These are phyloP conservation scores for Ctenopoma multispine DNA, from an alignment of 2,797 vertebrate genomes.

Conservation along the genomic window DNA sequence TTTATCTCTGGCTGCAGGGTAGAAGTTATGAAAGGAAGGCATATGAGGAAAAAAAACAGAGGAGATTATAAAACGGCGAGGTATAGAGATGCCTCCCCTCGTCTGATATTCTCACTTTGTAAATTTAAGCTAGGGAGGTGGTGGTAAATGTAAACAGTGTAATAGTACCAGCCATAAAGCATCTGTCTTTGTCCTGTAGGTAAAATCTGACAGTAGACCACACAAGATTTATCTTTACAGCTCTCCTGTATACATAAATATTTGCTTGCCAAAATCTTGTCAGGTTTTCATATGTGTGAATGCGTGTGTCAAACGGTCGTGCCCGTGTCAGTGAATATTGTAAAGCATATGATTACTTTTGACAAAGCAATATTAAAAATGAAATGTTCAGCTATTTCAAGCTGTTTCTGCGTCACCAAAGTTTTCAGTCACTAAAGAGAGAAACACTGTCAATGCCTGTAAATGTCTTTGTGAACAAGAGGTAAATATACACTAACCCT, in stretches of 20 bases:
- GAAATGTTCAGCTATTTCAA: conserved; percentile 67
- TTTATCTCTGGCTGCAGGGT: conserved; percentile 57
- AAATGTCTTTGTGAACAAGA: conserved; percentile 47
- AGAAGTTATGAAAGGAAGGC: conserved; percentile 55
- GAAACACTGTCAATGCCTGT: conserved; percentile 49
- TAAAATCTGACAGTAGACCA: conserved; percentile 38
- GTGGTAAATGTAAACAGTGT: conserved; percentile 62
- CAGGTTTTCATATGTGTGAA: conserved; percentile 55
- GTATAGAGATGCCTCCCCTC: conserved; percentile 14
- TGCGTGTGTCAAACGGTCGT: conserved; percentile 53
- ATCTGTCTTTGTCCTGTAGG: conserved; percentile 52
- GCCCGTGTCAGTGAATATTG: conserved; percentile 68
- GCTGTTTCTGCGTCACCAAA: conserved; percentile 76
- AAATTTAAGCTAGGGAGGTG: conserved; percentile 39
- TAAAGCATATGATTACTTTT: conserved; percentile 65
- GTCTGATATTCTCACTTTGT: conserved; percentile 51
- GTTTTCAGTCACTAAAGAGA: conserved; percentile 57
- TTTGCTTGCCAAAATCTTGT: conserved; percentile 62
- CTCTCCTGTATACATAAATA: conserved; percentile 58
- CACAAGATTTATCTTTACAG: conserved; percentile 34
- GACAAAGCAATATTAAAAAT: conserved; percentile 80
- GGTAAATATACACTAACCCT: conserved; percentile 35
- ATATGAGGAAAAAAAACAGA: conserved; percentile 29
- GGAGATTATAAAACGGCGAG: conserved; percentile 34
- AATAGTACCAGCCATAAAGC: conserved; percentile 62